Conservation (phyloP, 92 coral and sea anemone genomes). For the Pocillopora grandis region DNA sequence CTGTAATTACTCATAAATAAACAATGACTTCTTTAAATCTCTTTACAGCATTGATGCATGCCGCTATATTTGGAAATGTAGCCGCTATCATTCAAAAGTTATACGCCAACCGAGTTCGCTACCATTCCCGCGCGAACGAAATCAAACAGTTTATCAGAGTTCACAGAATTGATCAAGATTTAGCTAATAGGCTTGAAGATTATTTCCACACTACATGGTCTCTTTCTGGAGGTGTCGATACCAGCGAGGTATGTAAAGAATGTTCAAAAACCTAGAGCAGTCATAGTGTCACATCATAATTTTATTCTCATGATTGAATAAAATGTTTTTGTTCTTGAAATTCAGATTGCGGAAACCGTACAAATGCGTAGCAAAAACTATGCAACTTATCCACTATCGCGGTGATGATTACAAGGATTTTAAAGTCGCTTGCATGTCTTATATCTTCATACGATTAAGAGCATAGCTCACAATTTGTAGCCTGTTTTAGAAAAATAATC, state of each 20-base stretch:
- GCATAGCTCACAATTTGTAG: too few relatives aligned
- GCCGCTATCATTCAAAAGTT: conserved; percentile 93
- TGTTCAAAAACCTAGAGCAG: neutral
- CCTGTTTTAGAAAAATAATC: too few relatives aligned
- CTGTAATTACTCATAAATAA: neutral
- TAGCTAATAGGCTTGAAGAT: conserved; percentile 85
- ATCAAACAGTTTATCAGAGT: conserved; percentile 92
- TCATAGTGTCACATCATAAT: too few relatives aligned
- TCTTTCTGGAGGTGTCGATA: conserved; percentile 88
- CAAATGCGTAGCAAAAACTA: too few relatives aligned
- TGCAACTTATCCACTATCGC: too few relatives aligned
- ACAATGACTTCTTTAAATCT: neutral
- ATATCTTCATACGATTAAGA: too few relatives aligned
- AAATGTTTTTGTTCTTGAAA: too few relatives aligned
- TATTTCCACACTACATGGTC: conserved; percentile 92
- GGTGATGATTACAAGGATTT: too few relatives aligned
- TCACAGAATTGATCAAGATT: conserved; percentile 79
- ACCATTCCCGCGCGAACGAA: conserved; percentile 88
- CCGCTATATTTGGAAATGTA: conserved; percentile 94
- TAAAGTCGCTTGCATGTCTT: too few relatives aligned
- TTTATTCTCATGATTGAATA: too few relatives aligned
- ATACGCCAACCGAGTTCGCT: conserved; percentile 85
- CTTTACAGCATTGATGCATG: conserved; percentile 88
- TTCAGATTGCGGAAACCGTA: too few relatives aligned
- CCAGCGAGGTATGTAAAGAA: conserved; percentile 71